phyloP scores from a whole-genome alignment of 2,113 vertebrate genomes.

The Oryzias woworae region DNA sequence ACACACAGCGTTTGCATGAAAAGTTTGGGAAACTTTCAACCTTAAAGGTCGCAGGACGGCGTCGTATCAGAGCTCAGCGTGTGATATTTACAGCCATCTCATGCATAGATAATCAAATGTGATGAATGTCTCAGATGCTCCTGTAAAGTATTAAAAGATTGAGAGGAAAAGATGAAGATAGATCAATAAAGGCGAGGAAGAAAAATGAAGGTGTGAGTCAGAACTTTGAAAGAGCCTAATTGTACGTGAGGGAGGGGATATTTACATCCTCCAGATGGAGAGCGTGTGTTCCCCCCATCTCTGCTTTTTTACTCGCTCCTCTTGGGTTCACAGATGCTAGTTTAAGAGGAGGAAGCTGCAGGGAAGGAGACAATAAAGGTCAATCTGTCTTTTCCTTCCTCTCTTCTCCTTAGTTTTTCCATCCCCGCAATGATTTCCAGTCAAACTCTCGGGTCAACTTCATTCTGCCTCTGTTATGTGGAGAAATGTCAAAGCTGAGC shows the following conservation, averaged over 20 bases:
- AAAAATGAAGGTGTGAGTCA: slow-evolving; percentile 6
- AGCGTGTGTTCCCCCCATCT: slow-evolving; percentile 15
- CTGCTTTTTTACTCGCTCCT: slow-evolving; percentile 11
- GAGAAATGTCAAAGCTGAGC: slow-evolving; percentile 15
- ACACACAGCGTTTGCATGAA: slow-evolving; percentile 3
- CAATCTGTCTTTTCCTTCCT: slow-evolving; percentile 41
- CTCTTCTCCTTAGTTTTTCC: slow-evolving; percentile 8
- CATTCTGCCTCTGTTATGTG: slow-evolving; percentile 26
- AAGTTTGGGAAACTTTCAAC: slow-evolving; percentile 35
- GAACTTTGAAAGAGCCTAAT: slow-evolving; percentile 24
- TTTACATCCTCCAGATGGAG: slow-evolving; percentile 32
- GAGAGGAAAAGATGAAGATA: neutral
- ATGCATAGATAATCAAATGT: slow-evolving; percentile 53
- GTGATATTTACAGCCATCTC: slow-evolving; percentile 56
- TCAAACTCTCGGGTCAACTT: slow-evolving; percentile 42
- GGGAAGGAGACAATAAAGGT: slow-evolving; percentile 63
- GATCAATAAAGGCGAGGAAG: slow-evolving; percentile 8
- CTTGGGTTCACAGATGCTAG: slow-evolving; percentile 42
- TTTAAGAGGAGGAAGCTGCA: slow-evolving; percentile 40
- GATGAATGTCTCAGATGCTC: slow-evolving; percentile 36
- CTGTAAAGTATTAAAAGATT: neutral
- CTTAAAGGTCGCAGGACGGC: slow-evolving; percentile 54
- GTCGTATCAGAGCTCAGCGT: slow-evolving; percentile 42
- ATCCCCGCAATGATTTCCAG: slow-evolving; percentile 55
- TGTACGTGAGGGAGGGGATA: slow-evolving; percentile 21